A percentile compares a stretch with the other conserved stretches of the same genome.
phyloP scores from a whole-genome alignment of 2,113 vertebrate genomes.

The Prinia subflava region DNA sequence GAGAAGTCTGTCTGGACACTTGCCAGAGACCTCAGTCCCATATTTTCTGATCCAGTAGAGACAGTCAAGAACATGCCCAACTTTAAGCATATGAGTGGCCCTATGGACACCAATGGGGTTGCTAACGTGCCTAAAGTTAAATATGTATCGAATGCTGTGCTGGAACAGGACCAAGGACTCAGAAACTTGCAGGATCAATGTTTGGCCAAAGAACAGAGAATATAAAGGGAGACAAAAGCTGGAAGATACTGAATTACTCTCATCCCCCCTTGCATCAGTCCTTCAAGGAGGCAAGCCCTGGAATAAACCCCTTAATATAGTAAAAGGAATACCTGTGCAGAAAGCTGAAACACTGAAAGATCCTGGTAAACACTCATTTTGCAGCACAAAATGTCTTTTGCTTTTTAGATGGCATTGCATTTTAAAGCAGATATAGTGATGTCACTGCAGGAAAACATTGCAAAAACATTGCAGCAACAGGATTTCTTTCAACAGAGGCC shows the following conservation, averaged over 20 bases:
- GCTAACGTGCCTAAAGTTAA: slow-evolving; percentile 34
- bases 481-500: slow-evolving; percentile 36
- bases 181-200: slow-evolving; percentile 35
- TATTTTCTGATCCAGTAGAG: neutral
- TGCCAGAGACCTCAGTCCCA: neutral
- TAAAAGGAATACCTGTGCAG: neutral
- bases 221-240: neutral
- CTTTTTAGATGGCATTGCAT: neutral
- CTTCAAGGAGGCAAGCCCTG: neutral
- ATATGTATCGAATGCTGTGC: neutral
- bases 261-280: neutral
- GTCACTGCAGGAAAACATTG: slow-evolving; percentile 45
- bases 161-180: slow-evolving; percentile 34
- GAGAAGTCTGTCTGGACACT: neutral
- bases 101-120: neutral
- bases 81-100: slow-evolving; percentile 1
- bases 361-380: neutral
- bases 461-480: slow-evolving; percentile 9
- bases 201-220: slow-evolving; percentile 54
- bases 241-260: neutral
- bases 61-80: neutral
- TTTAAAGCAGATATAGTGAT: slow-evolving; percentile 31
- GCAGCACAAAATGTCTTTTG: neutral
- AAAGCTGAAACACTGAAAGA: neutral
- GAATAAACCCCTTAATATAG: neutral